Base-by-base conservation (phyloP, 2,888 invertebrate species). In the Tachina grossa region DNA sequence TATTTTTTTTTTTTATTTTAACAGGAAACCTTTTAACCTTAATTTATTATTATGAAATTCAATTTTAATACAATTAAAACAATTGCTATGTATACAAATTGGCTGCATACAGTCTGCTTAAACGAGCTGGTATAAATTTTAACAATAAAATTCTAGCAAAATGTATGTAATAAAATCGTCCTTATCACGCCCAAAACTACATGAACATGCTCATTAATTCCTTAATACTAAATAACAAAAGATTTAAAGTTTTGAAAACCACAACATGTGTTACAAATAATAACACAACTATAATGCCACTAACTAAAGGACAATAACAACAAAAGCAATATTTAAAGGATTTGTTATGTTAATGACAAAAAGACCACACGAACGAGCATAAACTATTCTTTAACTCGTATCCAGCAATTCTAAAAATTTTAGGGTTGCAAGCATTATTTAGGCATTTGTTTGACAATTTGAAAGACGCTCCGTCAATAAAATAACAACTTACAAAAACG, bases 211-310 rank as follows among this genome's bases (percentile, higher is more conserved):
- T 43, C 51, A 74, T 59, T 75, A 51, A 75, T 63, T 63, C 13
- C 19, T 16, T 53, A 55, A 53, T 53, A 55, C n/a, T 51, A 41
- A 41, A 57, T 47, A 74, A 74, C 49, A 80, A 74, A 80, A 66
- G 68, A 81, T 81, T 75, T 68, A 61, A 74, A 72, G 68, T 75
- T 75, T 61, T 53, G 22, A 68, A 80, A 75, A 22, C 81, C 81
- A 68, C 81, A 81, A 81, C 81, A 75, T 81, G 81, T 81, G 75
- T 81, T 81, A 59, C 75, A 75, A 75, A 71, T 71, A 55, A 72
- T 72, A 81, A 75, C 51, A 66, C 39, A 63, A 68, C 57, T n/a
- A 59, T 68, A 59, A 68, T 11, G 31, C 45, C 71, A 71, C 45
- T n/a, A 80, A n/a, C 47, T 22, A 57, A 65, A 53, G 55, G 55